Evolutionary conservation across 2,113 vertebrate genomes (phyloP).

Genomic region (Mus pahari): DNA sequence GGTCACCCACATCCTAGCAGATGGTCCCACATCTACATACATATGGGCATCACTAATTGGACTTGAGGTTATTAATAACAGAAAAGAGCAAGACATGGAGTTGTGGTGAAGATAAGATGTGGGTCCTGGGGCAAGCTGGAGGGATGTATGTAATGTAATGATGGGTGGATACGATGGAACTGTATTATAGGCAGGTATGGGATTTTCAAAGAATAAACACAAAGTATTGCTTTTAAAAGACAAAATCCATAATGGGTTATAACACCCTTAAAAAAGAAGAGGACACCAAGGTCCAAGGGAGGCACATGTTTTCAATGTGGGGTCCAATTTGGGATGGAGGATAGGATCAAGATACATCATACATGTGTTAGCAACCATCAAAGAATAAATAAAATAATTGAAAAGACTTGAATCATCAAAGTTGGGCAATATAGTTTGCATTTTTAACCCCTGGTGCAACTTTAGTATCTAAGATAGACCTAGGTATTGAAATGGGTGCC

Average conservation of each 20-base stretch:
- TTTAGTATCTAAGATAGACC: not conserved
- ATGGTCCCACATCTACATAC: no score
- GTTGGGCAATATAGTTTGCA: not conserved
- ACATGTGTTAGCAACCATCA: not conserved
- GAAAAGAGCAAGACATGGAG: not conserved
- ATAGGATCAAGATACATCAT: not conserved
- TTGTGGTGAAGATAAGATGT: no score
- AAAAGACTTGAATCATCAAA: not conserved
- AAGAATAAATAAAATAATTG: not conserved
- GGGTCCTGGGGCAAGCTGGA: not conserved
- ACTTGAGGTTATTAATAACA: not conserved
- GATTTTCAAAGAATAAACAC: not conserved
- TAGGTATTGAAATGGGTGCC: not conserved
- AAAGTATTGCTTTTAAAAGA: not conserved
- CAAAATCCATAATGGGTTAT: not conserved
- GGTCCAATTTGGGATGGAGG: not conserved
- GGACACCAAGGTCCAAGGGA: no score
- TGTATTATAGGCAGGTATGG: not conserved
- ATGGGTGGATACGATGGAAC: no score
- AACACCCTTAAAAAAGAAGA: not conserved
- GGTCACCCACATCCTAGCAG: not conserved
- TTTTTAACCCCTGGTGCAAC: not conserved
- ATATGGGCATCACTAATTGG: no score
- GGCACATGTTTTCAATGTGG: not conserved
- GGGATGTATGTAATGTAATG: not conserved